A percentile compares a stretch with the other conserved stretches of the same genome.
These are phyloP conservation scores for Cheirogaleus medius DNA, from an alignment of 2,113 vertebrate species.

Conservation along the genomic window DNA sequence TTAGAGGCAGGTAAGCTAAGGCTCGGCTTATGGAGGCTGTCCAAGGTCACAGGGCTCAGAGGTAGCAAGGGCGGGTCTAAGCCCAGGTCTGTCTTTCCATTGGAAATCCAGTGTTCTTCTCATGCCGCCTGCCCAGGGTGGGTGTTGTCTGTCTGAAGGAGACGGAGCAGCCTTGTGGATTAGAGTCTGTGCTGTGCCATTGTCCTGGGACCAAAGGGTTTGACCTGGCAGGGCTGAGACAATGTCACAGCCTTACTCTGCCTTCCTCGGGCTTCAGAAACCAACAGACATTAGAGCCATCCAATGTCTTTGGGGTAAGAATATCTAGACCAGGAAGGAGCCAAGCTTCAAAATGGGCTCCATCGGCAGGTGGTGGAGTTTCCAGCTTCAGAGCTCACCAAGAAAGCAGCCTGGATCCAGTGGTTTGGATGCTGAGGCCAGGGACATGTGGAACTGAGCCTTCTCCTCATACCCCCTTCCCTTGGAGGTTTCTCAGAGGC, in stretches of 20 bases:
- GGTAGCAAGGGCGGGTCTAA: not conserved
- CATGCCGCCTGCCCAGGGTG: not conserved
- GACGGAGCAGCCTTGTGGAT: rapidly evolving
- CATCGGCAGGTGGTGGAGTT: not conserved
- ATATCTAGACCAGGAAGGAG: not conserved
- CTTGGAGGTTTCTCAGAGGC: not conserved
- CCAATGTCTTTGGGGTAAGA: not conserved
- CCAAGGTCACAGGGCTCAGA: not conserved
- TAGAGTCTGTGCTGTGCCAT: not conserved
- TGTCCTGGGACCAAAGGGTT: not conserved
- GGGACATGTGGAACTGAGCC: not conserved
- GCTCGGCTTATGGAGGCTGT: rapidly evolving
- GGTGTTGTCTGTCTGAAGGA: not conserved
- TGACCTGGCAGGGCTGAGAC: not conserved
- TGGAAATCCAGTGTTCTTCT: not conserved
- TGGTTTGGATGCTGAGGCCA: not conserved
- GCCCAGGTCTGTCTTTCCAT: not conserved
- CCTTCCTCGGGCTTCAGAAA: not conserved
- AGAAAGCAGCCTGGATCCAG: not conserved
- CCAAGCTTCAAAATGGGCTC: not conserved
- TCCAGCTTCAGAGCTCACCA: not conserved
- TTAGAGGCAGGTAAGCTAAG: not conserved
- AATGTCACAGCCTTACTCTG: not conserved
- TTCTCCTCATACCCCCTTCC: not conserved
- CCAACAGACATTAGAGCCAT: rapidly evolving